Conservation (phyloP, 2,888 invertebrate species). For the Drepanosiphum platanoidis region DNA sequence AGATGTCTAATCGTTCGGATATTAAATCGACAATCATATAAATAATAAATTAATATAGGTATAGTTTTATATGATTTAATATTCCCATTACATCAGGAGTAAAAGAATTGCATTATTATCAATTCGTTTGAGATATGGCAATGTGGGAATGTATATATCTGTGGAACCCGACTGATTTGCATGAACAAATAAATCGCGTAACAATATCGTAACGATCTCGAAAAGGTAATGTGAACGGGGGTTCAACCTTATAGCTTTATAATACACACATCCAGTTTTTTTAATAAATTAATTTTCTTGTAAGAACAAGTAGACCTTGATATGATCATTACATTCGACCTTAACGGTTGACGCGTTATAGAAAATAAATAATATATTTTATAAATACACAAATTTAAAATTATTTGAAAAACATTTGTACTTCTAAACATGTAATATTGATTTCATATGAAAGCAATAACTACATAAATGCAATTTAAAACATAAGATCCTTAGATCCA, state of each 20-base stretch:
- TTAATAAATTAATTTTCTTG: constrained; percentile 35
- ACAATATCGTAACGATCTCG: constrained; percentile 44
- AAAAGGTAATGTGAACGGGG: constrained; percentile 39
- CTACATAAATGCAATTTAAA: not conserved
- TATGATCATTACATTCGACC: constrained; percentile 46
- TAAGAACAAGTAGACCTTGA: constrained; percentile 55
- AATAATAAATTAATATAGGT: too few species aligned
- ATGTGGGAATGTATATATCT: not conserved
- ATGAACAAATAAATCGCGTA: constrained; percentile 50
- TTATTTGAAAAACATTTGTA: not conserved
- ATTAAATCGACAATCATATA: too few species aligned
- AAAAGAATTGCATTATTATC: not conserved
- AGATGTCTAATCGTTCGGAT: too few species aligned
- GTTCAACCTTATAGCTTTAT: constrained; percentile 27
- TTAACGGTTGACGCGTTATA: constrained; percentile 5
- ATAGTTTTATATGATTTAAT: not conserved
- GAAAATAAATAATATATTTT: not conserved
- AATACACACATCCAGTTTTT: constrained; percentile 35
- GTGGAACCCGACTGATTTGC: constrained; percentile 22
- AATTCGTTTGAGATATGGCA: constrained; percentile 43
- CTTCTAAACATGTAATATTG: not conserved
- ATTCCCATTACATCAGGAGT: not conserved
- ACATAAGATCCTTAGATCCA: too few species aligned
- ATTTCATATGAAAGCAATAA: too few species aligned
- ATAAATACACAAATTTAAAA: not conserved